Evolutionary conservation across 2,888 invertebrate species (phyloP).

Genomic region (Nephrotoma guestfalica): DNA sequence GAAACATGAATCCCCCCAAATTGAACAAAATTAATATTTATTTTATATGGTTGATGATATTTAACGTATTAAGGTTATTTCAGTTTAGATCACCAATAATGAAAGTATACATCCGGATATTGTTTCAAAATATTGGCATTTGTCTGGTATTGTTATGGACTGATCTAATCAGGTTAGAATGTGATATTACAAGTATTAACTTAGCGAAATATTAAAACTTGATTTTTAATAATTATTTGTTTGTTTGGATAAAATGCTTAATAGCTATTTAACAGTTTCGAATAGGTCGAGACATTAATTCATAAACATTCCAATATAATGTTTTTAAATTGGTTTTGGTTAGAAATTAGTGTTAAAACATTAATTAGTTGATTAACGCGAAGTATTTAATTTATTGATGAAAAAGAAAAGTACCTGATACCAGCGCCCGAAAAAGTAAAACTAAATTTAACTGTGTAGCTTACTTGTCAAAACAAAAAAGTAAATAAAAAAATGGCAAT

Average conservation of each 20-base stretch:
- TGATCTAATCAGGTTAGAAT: background rate
- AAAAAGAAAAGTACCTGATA: no score
- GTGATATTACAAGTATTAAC: background rate
- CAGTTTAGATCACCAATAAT: background rate
- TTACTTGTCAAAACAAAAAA: no score
- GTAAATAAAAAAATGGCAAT: no score
- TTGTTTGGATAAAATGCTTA: background rate
- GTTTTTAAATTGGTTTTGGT: no score
- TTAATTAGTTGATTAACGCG: no score
- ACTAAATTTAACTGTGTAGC: no score
- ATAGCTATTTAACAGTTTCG: background rate
- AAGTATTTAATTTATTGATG: no score
- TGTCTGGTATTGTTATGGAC: background rate
- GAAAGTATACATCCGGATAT: background rate
- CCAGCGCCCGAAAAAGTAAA: no score
- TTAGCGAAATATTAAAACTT: background rate
- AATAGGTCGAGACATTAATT: background rate
- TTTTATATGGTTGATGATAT: background rate
- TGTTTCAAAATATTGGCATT: background rate
- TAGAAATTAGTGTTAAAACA: no score
- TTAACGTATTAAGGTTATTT: background rate
- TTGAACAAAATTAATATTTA: background rate
- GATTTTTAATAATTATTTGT: background rate
- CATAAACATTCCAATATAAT: background rate
- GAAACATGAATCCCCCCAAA: background rate